These are phyloP conservation scores for Numida meleagris DNA, from an alignment of 2,113 vertebrate species.

Conservation along the genomic window DNA sequence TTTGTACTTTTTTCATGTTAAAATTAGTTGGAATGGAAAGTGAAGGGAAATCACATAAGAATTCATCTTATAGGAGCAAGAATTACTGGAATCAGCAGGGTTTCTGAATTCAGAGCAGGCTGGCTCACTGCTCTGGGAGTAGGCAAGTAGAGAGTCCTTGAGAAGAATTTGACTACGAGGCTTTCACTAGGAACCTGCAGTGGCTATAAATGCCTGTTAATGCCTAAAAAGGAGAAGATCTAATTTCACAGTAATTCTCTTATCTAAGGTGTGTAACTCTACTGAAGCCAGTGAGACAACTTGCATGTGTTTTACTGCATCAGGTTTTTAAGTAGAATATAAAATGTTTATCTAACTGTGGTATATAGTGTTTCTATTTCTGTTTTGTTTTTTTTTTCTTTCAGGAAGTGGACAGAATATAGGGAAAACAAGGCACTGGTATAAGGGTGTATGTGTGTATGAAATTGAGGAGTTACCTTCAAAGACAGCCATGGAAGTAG, in stretches of 20 bases:
- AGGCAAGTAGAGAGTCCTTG: not conserved
- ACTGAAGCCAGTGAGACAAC: not conserved
- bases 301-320: not conserved
- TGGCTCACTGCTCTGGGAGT: not conserved
- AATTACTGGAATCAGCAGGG: conserved; percentile 60
- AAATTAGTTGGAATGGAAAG: conserved; percentile 31
- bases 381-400: not conserved
- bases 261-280: not conserved
- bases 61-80: conserved; percentile 65
- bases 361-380: not conserved
- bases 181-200: not conserved
- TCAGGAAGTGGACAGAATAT: not conserved
- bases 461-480: not conserved
- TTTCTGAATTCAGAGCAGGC: conserved; percentile 1
- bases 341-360: not conserved
- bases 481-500: not conserved
- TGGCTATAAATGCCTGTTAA: not conserved
- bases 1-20: conserved; percentile 49
- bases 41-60: conserved; percentile 65
- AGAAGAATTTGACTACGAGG: not conserved
- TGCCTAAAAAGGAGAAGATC: not conserved
- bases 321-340: not conserved
- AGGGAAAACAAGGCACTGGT: not conserved
- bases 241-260: not conserved
- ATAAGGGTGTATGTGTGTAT: not conserved